Evolutionary conservation across 2,888 invertebrate species (phyloP).

Genomic region (Ormyrus nitidulus): DNA sequence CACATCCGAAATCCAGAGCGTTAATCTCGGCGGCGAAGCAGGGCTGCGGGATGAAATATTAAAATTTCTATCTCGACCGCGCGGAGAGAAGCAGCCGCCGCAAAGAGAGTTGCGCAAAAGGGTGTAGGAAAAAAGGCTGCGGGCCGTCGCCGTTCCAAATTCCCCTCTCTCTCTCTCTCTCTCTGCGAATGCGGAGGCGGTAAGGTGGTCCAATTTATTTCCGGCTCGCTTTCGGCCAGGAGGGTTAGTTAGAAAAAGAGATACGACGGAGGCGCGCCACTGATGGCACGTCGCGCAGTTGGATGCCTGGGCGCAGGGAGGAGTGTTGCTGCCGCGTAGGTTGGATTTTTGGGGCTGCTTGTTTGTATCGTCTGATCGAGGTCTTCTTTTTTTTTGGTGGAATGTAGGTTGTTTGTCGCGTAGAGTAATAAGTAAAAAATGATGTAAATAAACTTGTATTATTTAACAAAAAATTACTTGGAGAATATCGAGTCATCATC

Average conservation of each 20-base stretch:
- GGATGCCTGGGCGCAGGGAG: neutral
- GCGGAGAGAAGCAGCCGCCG: neutral
- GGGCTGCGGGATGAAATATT: constrained; percentile 39
- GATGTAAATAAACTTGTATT: no score
- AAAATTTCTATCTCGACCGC: constrained; percentile 46
- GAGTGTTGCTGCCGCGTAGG: neutral
- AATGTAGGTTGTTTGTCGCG: no score
- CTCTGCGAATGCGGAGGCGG: neutral
- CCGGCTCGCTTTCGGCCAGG: constrained; percentile 28
- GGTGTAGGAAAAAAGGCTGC: neutral
- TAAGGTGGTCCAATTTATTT: constrained; percentile 54
- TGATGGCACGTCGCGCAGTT: neutral
- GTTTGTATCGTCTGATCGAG: neutral
- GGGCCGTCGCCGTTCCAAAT: neutral
- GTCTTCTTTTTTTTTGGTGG: no score
- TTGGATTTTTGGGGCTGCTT: neutral
- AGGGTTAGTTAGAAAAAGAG: no score
- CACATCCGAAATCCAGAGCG: neutral
- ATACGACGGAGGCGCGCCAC: neutral
- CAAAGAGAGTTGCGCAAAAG: neutral
- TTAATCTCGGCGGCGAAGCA: neutral
- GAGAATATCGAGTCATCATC: no score
- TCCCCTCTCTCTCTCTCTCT: constrained; percentile 11
- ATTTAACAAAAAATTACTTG: no score
- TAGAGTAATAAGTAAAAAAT: no score